Base-by-base conservation (phyloP, 2,797 vertebrate genomes). In the Acropternis orthonyx region DNA sequence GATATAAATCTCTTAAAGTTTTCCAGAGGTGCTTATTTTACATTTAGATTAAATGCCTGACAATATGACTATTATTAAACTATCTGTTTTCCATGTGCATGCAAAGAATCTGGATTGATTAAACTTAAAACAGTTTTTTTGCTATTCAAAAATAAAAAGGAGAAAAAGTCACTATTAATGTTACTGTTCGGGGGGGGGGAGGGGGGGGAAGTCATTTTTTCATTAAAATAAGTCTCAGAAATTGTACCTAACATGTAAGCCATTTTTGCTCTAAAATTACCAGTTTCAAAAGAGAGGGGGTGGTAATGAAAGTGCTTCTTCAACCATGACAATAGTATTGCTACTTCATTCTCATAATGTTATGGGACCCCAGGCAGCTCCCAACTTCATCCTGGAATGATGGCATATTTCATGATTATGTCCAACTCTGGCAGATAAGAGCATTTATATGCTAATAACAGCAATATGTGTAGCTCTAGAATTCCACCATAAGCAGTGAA, bases 401-500 rank as follows among this genome's bases (percentile, higher is more conserved):
- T 56, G 44, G 74, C 68, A 92, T 97, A 97, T 96, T 97, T 98
- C 97, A 97, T 91, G 88, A 97, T 97, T 97, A 97, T 83, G 90
- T 84, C 95, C 85, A 93, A 23, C 78, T 89, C 69, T 69, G 93
- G 93, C 95, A 96, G 95, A 96, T 93, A 97, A 88, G 72, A 96
- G 81, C 96, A 97, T 97, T 96, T 97, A 94, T 96, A 97, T 96
- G 96, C 94, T 98, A 97, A 97, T 98, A 97, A 73, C 80, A 88
- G 80, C 89, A 91, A 82, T 80, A 94, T n/a, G 81, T 81, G 75
- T 63, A 94, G 89, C 80, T 92, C 74, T 43, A 85, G 73, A 88
- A 89, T 96, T 96, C 96, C 72, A 89, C 81, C 84, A 83, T 84
- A 96, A 96, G 90, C 92, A 88, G 72, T 85, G 77, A 94, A 95